These are phyloP conservation scores for Idaea aversata DNA, from an alignment of 2,888 invertebrate species.

Conservation along the genomic window DNA sequence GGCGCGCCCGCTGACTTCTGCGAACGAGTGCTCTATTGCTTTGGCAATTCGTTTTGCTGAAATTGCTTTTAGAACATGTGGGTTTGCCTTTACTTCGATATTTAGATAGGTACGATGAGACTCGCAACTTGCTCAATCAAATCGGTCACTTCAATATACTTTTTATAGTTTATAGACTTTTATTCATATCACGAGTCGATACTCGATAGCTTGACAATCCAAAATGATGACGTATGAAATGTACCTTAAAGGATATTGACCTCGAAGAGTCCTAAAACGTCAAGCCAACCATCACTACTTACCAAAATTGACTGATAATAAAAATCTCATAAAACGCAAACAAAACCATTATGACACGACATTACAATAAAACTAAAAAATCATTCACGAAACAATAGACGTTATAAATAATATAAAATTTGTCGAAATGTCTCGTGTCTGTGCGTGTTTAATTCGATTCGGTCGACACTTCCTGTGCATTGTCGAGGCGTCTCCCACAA, in stretches of 20 bases:
- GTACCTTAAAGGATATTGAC: not conserved
- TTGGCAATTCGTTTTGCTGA: constrained; percentile 47
- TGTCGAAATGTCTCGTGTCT: constrained; percentile 51
- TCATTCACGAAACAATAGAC: constrained; percentile 32
- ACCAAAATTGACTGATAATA: not conserved
- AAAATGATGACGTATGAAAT: not conserved
- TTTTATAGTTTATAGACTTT: constrained; percentile 25
- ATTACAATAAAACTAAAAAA: constrained; percentile 24
- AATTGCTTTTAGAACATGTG: constrained; percentile 59
- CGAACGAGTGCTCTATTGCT: constrained; percentile 63
- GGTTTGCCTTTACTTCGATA: constrained; percentile 22
- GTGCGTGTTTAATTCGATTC: constrained; percentile 64
- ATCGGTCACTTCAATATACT: constrained; percentile 10
- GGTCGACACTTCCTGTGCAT: constrained; percentile 76
- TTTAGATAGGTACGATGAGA: not conserved
- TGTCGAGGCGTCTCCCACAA: constrained; percentile 64
- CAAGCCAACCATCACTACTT: not conserved
- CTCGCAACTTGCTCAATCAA: not conserved
- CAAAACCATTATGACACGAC: constrained; percentile 7
- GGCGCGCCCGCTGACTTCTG: constrained; percentile 68
- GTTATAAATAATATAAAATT: constrained; percentile 65
- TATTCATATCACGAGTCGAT: not conserved
- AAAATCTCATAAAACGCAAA: constrained; percentile 13
- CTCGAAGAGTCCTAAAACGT: not conserved
- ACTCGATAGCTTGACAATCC: not conserved